These are phyloP conservation scores for Ryuthela nishihirai DNA, from an alignment of 2,888 invertebrate species.

Conservation along the genomic window DNA sequence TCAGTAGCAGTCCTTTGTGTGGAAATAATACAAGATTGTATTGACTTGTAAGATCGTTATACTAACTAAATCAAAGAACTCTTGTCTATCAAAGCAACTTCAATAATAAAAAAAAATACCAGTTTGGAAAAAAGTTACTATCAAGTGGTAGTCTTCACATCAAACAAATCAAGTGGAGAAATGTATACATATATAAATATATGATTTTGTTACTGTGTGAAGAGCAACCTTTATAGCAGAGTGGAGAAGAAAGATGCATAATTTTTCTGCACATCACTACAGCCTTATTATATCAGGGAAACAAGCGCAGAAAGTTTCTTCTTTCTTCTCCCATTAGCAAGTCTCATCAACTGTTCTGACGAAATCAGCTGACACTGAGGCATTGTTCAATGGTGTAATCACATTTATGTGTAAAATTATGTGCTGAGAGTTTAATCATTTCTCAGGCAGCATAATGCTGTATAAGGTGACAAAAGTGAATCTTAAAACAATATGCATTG, in stretches of 20 bases:
- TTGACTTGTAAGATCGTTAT: conserved; percentile 17
- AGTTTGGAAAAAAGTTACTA: conserved; percentile 16
- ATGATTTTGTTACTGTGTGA: conserved; percentile 28
- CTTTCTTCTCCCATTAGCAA: conserved; percentile 18
- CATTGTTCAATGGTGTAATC: conserved; percentile 8
- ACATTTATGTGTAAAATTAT: conserved; percentile 10
- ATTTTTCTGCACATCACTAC: conserved; percentile 30
- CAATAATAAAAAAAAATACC: too few relatives aligned
- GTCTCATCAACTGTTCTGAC: conserved; percentile 10
- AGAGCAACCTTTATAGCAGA: conserved; percentile 19
- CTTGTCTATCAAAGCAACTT: too few relatives aligned
- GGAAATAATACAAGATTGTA: conserved; percentile 15
- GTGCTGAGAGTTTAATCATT: conserved; percentile 6
- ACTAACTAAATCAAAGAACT: conserved; percentile 18
- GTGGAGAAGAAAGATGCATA: conserved; percentile 22
- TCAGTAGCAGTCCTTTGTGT: conserved; percentile 19
- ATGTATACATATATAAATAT: conserved; percentile 13
- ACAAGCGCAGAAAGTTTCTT: conserved; percentile 23
- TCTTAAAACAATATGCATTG: conserved; percentile 10
- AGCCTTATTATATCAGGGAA: conserved; percentile 37
- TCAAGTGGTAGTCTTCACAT: conserved; percentile 18
- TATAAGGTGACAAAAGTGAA: conserved; percentile 8
- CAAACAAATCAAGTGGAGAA: conserved; percentile 6
- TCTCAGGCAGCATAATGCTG: conserved; percentile 24
- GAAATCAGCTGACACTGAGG: too few relatives aligned